phyloP scores from a whole-genome alignment of 2,888 invertebrate species.

The Embidobia sp. region DNA sequence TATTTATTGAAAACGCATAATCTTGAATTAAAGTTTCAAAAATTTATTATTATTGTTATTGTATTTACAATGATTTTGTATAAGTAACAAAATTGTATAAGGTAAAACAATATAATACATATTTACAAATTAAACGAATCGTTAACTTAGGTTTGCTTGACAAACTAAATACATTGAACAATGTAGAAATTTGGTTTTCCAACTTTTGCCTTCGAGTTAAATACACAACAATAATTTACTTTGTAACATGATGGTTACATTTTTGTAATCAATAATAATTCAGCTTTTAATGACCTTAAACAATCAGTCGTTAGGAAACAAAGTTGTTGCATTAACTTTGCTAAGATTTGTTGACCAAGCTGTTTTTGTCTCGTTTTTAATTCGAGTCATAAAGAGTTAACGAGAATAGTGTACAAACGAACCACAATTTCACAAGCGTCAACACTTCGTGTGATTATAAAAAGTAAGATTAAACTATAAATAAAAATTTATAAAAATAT shows the following conservation, averaged over 20 bases:
- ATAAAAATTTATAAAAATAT: constrained; percentile 26
- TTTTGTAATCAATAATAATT: too few relatives aligned
- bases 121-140: constrained; percentile 71
- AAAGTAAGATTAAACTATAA: constrained; percentile 1
- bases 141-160: neutral
- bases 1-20: neutral
- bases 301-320: too few relatives aligned
- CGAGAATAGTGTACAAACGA: neutral
- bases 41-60: constrained; percentile 69
- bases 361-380: neutral
- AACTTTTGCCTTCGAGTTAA: too few relatives aligned
- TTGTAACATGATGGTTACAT: too few relatives aligned
- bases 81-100: constrained; percentile 79
- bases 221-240: too few relatives aligned
- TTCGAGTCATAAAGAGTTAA: neutral
- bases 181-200: too few relatives aligned
- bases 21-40: constrained; percentile 5
- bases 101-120: constrained; percentile 78
- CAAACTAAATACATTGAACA: too few relatives aligned
- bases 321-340: too few relatives aligned
- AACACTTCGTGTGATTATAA: neutral
- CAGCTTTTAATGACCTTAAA: too few relatives aligned
- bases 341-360: too few relatives aligned
- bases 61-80: constrained; percentile 78
- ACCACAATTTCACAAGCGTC: neutral